Base-by-base conservation (phyloP, 2,888 invertebrate species). In the Operophtera brumata region DNA sequence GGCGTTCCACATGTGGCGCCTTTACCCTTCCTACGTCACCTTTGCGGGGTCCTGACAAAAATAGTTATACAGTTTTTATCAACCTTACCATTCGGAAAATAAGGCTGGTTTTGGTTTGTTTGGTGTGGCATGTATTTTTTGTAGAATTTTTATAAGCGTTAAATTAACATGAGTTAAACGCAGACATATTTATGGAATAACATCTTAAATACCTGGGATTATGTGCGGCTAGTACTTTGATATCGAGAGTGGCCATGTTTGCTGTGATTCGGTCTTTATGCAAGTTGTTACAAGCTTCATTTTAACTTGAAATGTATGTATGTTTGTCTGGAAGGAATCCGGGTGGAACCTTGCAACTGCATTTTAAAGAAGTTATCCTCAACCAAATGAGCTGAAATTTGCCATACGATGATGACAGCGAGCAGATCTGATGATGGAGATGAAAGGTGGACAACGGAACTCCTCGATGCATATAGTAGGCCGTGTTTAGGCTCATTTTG, bases 1-100 rank as follows among this genome's bases (percentile, higher is more conserved):
- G 78, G 71, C 80, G 74, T 77, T 72, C 70, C 76, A 80, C 84
- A 86, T 77, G 78, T 86, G 86, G 84, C 79, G 82, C 79, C 76
- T 75, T 57, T 67, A 78, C 82, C 80, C 83, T 79, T 78, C 76
- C 70, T 70, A 68, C 75, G 73, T 70, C 72, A 71, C 75, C 73
- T 74, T 66, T 56, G 62, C 59, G 64, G 64, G 64, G 61, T 58
- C 46, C 60, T 44, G 34, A 52, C 59, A 54, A 49, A 45, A 34
- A 43, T 47, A 40, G 2, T 14, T 44, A 6, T 54, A 28, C 54
- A 6, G 12, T 2, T 14, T 35, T 25, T 47, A 7, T 47, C 14
- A 50, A 20, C 35, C 57, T 54, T 65, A 58, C 12, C 8, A 1
- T 8, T 1, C 9, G 12, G 2, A 0, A 0, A 5, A 20, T 51